These are phyloP conservation scores for Oryctolagus cuniculus DNA, from an alignment of 2,113 vertebrate genomes.

Conservation along the genomic window mOryCun1.1 NC_091442.1:92520501-92521000, in stretches of 20 bases:
- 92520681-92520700: constrained; percentile 45
- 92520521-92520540: constrained; percentile 15
- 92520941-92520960: constrained; percentile 79
- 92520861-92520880: constrained; percentile 28
- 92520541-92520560: constrained; percentile 1
- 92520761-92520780: constrained; percentile 68
- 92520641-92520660: constrained; percentile 30
- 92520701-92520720: constrained; percentile 53
- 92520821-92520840: constrained; percentile 77
- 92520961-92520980: constrained; percentile 77
- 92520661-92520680: constrained; percentile 62
- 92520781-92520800: constrained; percentile 75
- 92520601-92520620: neutral
- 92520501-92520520: constrained; percentile 9
- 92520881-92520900: constrained; percentile 60
- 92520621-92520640: constrained; percentile 25
- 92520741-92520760: constrained; percentile 56
- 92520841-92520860: constrained; percentile 65
- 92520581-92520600: neutral
- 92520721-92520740: constrained; percentile 67
- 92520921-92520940: constrained; percentile 76
- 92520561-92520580: constrained; percentile 34
- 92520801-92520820: constrained; percentile 57
- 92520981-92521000: constrained; percentile 78
- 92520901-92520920: constrained; percentile 75